Evolutionary conservation across 2,888 invertebrate genomes (phyloP).

Genomic region (Drymonia ruficornis): DNA sequence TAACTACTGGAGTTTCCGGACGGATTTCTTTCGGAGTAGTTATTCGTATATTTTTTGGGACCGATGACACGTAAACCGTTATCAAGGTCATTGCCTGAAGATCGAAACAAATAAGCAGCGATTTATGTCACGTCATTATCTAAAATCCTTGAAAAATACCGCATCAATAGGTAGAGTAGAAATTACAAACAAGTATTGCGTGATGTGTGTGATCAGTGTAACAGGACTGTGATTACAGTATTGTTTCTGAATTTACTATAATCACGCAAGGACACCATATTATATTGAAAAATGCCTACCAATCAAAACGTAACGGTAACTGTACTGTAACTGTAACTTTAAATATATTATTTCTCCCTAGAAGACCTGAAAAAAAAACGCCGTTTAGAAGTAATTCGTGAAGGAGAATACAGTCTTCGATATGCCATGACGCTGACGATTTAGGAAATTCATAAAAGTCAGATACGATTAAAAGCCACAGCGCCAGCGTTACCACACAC

Average conservation of each 20-base stretch:
- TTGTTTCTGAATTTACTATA: neutral
- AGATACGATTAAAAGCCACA: no score
- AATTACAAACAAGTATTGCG: conserved; percentile 3
- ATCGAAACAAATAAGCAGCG: conserved; percentile 2
- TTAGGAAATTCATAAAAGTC: no score
- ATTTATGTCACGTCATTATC: neutral
- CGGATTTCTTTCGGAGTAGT: neutral
- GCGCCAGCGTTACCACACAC: no score
- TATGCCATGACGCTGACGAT: no score
- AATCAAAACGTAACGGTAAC: no score
- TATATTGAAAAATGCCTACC: neutral
- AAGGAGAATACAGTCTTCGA: no score
- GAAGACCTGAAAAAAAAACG: no score
- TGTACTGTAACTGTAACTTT: no score
- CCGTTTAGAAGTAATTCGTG: no score
- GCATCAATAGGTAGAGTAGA: neutral
- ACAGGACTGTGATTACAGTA: neutral
- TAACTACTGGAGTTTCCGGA: neutral
- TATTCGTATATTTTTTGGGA: neutral
- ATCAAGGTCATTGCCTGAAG: neutral
- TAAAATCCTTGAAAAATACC: neutral
- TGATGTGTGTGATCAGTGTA: neutral
- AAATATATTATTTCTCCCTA: no score
- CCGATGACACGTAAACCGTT: neutral
- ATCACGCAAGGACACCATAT: neutral